Percentiles rank a stretch among this genome's conserved stretches.
These are phyloP conservation scores for Tapirus indicus DNA, from an alignment of 2,797 vertebrate genomes.

Conservation along the genomic window DNA sequence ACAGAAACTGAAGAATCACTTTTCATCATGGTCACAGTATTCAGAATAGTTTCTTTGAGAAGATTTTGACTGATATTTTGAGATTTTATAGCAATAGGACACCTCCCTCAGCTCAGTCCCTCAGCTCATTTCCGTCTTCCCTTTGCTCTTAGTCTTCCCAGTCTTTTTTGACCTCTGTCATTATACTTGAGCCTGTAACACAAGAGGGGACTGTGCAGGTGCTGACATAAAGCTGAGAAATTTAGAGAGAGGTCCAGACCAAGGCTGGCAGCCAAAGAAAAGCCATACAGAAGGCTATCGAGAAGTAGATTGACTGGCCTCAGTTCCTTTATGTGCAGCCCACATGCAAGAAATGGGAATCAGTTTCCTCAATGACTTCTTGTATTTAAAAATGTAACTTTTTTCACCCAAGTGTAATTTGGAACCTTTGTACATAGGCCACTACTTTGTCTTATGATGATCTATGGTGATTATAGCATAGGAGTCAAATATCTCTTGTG, in stretches of 20 bases:
- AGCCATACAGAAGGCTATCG: background rate
- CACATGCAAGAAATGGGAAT: constrained; percentile 3
- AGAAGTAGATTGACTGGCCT: background rate
- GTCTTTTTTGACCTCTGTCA: background rate
- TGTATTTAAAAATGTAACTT: constrained; percentile 45
- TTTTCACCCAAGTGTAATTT: constrained; percentile 42
- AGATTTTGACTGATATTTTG: constrained; percentile 48
- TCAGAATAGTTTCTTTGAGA: constrained; percentile 20
- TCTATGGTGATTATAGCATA: background rate
- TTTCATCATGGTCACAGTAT: background rate
- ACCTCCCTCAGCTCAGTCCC: background rate
- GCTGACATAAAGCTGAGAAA: constrained; percentile 12
- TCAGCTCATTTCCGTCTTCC: background rate
- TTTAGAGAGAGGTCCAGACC: background rate
- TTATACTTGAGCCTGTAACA: constrained; percentile 39
- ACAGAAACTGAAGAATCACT: background rate
- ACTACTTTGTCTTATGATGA: constrained; percentile 40
- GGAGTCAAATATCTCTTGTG: background rate
- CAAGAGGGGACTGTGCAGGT: background rate
- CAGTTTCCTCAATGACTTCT: background rate
- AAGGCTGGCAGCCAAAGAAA: background rate
- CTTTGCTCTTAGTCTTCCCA: background rate
- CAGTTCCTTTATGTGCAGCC: background rate
- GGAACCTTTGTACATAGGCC: background rate
- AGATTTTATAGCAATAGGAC: background rate